These are phyloP conservation scores for Psammodynastes pulverulentus DNA, from an alignment of 2,113 vertebrate genomes.

Conservation along the genomic window DNA sequence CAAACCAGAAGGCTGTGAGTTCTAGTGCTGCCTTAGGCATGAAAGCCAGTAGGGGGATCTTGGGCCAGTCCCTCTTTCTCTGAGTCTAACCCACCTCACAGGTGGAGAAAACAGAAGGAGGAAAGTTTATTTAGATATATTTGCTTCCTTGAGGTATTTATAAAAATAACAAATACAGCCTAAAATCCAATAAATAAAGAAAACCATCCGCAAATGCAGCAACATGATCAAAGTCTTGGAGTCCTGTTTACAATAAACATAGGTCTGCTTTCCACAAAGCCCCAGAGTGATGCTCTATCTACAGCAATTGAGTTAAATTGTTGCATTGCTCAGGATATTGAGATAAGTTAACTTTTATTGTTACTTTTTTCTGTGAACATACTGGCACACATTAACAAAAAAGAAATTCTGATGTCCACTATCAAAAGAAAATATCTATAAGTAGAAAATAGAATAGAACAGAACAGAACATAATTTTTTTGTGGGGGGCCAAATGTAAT, in stretches of 20 bases:
- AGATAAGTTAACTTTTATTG: too few relatives aligned
- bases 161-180: background rate
- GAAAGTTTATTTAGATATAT: background rate
- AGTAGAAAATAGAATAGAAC: too few relatives aligned
- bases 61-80: background rate
- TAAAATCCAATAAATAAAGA: background rate
- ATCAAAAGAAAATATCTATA: too few relatives aligned
- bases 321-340: background rate
- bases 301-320: background rate
- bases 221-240: background rate
- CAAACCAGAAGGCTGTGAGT: background rate
- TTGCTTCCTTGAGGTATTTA: background rate
- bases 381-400: too few relatives aligned
- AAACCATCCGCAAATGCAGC: background rate
- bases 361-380: too few relatives aligned
- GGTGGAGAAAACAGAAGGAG: background rate
- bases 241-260: background rate
- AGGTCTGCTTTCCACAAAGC: background rate
- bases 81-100: background rate
- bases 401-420: too few relatives aligned
- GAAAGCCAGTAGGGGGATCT: background rate
- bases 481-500: too few relatives aligned
- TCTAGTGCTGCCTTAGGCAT: background rate
- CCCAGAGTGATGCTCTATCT: background rate
- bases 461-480: too few relatives aligned